Percentiles rank a stretch among this genome's conserved stretches.
phyloP scores from a whole-genome alignment of 2,888 invertebrate species.

The Drosophila monieri region DNA sequence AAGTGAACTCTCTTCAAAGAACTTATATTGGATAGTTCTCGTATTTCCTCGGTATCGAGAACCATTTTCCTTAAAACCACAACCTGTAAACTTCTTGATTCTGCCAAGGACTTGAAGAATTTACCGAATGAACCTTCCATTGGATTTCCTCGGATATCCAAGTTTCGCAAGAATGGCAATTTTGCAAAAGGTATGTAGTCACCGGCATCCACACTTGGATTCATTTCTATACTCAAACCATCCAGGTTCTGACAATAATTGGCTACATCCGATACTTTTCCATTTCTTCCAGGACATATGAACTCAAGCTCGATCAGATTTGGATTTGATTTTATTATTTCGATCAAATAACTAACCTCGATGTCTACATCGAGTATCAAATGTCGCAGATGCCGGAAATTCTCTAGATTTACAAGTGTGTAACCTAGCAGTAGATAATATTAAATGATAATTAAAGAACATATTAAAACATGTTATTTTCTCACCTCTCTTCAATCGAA shows the following conservation, averaged over 20 bases:
- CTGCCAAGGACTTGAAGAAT: slow-evolving; percentile 3
- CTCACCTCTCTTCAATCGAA: not conserved
- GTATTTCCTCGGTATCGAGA: not conserved
- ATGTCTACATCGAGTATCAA: not conserved
- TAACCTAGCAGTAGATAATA: not conserved
- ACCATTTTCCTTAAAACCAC: not conserved
- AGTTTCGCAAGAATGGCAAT: not conserved
- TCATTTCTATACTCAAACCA: not conserved
- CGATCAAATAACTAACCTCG: not conserved
- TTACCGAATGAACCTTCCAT: not conserved
- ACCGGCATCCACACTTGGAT: not conserved
- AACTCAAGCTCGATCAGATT: not conserved
- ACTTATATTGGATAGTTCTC: not conserved
- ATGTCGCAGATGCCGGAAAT: not conserved
- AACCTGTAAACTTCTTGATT: not conserved
- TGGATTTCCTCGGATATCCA: not conserved
- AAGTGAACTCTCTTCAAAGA: not conserved
- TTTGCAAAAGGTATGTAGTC: not conserved
- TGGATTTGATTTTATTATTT: slow-evolving; percentile 2
- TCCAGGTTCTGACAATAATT: not conserved
- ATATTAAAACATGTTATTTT: not conserved
- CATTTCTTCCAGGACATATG: not conserved
- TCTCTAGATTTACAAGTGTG: not conserved
- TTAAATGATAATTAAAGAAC: no score
- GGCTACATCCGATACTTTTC: slow-evolving; percentile 5